Conservation (phyloP, 2,113 vertebrate genomes). For the Coregonus clupeaformis region DNA sequence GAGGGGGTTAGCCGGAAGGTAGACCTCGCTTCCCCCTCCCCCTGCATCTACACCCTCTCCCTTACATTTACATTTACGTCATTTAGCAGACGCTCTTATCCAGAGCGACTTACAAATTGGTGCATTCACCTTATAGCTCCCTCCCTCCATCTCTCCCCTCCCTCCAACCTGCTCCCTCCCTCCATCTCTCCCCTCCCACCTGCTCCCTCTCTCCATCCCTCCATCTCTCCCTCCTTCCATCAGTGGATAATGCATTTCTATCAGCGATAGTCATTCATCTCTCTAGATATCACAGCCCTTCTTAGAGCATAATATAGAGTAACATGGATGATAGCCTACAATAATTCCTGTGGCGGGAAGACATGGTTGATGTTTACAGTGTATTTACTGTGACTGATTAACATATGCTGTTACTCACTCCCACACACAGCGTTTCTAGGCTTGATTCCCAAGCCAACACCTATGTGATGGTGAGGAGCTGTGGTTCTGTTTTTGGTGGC, state of each 20-base stretch:
- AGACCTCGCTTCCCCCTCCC: neutral
- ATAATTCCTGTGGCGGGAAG: neutral
- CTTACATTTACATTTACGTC: too few species aligned
- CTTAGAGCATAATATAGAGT: neutral
- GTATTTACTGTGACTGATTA: slow-evolving; percentile 11
- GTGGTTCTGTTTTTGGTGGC: neutral
- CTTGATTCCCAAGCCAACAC: neutral
- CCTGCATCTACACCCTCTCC: slow-evolving; percentile 7
- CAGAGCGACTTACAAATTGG: too few species aligned
- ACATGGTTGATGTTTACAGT: neutral
- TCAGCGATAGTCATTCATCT: neutral
- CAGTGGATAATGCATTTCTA: neutral
- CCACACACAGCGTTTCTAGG: slow-evolving; percentile 5
- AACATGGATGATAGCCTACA: neutral
- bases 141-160: too few species aligned
- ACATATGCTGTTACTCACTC: slow-evolving; percentile 26
- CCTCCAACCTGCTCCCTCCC: too few species aligned
- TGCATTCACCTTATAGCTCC: too few species aligned
- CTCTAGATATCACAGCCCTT: too few species aligned
- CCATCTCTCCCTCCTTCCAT: neutral
- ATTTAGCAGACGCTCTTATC: too few species aligned
- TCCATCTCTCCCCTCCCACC: too few species aligned
- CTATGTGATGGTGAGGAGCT: neutral
- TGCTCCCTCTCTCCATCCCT: too few species aligned
- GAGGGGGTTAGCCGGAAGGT: neutral